These are phyloP conservation scores for Pediacus dermestoides DNA, from an alignment of 2,888 invertebrate genomes.

Conservation along the genomic window DNA sequence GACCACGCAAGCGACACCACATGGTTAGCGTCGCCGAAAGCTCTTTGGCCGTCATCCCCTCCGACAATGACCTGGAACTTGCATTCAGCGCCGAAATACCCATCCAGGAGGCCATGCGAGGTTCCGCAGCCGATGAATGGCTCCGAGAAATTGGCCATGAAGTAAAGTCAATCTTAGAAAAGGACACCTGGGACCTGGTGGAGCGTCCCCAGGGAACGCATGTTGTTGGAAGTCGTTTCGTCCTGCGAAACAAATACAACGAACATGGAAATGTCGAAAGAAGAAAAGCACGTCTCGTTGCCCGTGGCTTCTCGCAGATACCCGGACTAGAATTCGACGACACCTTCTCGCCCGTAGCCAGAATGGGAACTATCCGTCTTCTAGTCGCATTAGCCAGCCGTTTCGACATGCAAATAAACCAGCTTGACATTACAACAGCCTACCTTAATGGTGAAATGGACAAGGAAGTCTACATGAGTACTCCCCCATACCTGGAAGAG, in stretches of 20 bases:
- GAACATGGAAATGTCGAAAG: constrained; percentile 13
- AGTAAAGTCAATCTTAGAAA: constrained; percentile 13
- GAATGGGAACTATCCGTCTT: constrained; percentile 14
- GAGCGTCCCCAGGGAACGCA: constrained; percentile 15
- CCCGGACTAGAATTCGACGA: constrained; percentile 22
- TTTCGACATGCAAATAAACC: constrained; percentile 21
- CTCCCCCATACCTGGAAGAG: constrained; percentile 16
- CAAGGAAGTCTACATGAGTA: constrained; percentile 26
- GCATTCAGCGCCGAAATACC: neutral
- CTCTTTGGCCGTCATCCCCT: neutral
- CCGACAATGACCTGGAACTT: neutral
- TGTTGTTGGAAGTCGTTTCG: constrained; percentile 22
- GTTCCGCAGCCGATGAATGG: constrained; percentile 16
- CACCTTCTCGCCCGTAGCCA: constrained; percentile 19
- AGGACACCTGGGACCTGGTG: constrained; percentile 22
- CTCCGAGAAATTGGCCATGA: constrained; percentile 20
- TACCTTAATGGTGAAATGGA: constrained; percentile 27
- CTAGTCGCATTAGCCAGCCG: constrained; percentile 21
- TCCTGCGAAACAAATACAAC: constrained; percentile 22
- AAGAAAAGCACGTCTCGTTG: constrained; percentile 22
- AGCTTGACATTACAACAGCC: constrained; percentile 28
- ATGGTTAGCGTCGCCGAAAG: neutral
- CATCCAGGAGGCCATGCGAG: constrained; percentile 12
- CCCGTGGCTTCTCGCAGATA: constrained; percentile 22
- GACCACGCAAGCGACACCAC: constrained; percentile 6